phyloP scores from a whole-genome alignment of 2,797 vertebrate species.

The Malacoraja senta region DNA sequence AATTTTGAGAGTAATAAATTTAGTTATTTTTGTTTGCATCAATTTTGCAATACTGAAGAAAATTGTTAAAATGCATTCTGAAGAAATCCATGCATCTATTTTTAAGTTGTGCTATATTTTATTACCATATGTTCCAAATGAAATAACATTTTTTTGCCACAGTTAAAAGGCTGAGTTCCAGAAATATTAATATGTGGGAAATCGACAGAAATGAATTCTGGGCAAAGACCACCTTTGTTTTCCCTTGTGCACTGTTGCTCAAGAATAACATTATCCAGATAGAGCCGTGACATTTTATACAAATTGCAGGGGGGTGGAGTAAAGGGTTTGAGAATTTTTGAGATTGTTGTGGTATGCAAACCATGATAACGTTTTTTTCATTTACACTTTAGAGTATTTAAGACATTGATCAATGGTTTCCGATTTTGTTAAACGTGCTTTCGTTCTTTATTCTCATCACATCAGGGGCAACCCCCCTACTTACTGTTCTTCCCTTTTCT shows the following conservation, averaged over 20 bases:
- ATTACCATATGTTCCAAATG: not conserved
- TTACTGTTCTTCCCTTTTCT: slow-evolving; percentile 26
- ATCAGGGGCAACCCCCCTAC: slow-evolving; percentile 1
- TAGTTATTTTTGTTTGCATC: not conserved
- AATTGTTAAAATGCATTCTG: not conserved
- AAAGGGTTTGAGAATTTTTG: slow-evolving; percentile 25
- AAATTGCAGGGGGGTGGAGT: slow-evolving; percentile 22
- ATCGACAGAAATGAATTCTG: slow-evolving; percentile 32
- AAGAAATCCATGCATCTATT: not conserved
- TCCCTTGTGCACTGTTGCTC: slow-evolving; percentile 21
- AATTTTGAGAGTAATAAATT: not conserved
- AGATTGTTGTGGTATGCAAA: slow-evolving; percentile 9
- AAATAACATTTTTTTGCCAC: not conserved
- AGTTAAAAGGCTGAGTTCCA: slow-evolving; percentile 11
- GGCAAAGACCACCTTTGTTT: slow-evolving; percentile 37
- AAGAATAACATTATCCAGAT: slow-evolving; percentile 33
- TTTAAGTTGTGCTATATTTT: not conserved
- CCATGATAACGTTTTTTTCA: not conserved
- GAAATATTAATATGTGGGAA: slow-evolving; percentile 27
- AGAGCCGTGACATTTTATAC: slow-evolving; percentile 26
- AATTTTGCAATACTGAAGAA: not conserved
- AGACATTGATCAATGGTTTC: not conserved
- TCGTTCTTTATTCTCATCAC: not conserved
- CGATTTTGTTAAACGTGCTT: not conserved
- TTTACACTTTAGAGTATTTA: slow-evolving; percentile 10